Conservation (phyloP, 1,140 invertebrate genomes). For the Melipona quadrifasciata region DNA sequence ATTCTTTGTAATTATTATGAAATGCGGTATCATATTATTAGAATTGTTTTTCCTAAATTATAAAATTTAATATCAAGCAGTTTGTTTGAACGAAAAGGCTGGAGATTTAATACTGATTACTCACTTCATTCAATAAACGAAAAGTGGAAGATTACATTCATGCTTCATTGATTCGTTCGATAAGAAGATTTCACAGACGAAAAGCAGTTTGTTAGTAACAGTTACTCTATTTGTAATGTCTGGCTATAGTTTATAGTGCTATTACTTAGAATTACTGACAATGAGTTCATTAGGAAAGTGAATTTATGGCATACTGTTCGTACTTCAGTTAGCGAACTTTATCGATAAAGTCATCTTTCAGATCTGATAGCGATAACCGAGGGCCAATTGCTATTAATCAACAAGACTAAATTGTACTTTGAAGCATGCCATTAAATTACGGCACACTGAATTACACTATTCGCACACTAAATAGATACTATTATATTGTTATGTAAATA, state of each 20-base stretch:
- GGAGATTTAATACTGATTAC: background rate
- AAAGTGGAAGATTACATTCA: background rate
- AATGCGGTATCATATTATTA: no score
- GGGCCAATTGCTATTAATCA: background rate
- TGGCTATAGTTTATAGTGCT: background rate
- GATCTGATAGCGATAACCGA: background rate
- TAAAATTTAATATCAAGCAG: no score
- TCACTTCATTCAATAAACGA: background rate
- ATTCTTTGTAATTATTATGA: no score
- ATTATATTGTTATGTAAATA: no score
- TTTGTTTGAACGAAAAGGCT: background rate
- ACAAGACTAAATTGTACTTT: background rate
- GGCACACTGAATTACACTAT: no score
- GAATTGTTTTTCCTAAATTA: no score
- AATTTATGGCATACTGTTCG: conserved; percentile 1
- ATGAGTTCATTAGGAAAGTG: conserved; percentile 18
- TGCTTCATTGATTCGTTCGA: background rate
- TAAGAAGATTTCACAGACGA: background rate
- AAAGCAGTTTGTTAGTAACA: no score
- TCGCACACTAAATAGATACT: no score
- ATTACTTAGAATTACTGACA: background rate
- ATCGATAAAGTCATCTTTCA: background rate
- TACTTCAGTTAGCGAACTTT: background rate
- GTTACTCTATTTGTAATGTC: no score
- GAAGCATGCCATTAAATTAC: no score